Percentiles rank a stretch among this genome's conserved stretches.
phyloP scores from a whole-genome alignment of 2,888 invertebrate genomes.

The Brachylomia viminalis region DNA sequence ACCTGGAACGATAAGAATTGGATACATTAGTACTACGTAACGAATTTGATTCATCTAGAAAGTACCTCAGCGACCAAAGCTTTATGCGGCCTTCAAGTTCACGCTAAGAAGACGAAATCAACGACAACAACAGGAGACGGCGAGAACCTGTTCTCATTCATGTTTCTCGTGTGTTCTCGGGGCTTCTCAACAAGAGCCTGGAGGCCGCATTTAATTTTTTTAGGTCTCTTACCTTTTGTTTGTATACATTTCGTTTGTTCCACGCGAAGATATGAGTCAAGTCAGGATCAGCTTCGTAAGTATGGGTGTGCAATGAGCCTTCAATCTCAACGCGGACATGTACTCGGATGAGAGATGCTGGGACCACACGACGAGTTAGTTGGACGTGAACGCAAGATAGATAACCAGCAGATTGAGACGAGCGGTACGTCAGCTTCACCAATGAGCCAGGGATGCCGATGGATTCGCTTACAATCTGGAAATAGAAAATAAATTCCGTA shows the following conservation, averaged over 20 bases:
- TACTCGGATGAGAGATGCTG: constrained; percentile 95
- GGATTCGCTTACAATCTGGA: constrained; percentile 98
- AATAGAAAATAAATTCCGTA: constrained; percentile 6
- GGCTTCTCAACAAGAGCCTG: not conserved
- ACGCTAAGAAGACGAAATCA: not conserved
- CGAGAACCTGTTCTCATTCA: not conserved
- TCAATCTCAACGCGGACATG: constrained; percentile 98
- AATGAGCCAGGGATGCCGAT: constrained; percentile 98
- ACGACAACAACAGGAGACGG: not conserved
- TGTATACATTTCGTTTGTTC: constrained; percentile 99
- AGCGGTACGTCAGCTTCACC: constrained; percentile 98
- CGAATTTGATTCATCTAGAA: not conserved
- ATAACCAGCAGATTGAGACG: constrained; percentile 98
- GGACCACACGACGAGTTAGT: constrained; percentile 95
- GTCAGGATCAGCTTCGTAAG: constrained; percentile 98
- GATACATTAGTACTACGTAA: not conserved
- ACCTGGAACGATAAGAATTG: constrained; percentile 79
- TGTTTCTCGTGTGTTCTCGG: not conserved
- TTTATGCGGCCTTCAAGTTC: not conserved
- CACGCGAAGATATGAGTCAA: constrained; percentile 99
- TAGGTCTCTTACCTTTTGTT: constrained; percentile 93
- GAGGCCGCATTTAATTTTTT: not conserved
- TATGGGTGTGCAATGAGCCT: constrained; percentile 97
- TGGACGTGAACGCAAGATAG: constrained; percentile 97
- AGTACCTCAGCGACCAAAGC: not conserved